Evolutionary conservation across 2,113 vertebrate species (phyloP).

Genomic region (Nycticryphes semicollaris): DNA sequence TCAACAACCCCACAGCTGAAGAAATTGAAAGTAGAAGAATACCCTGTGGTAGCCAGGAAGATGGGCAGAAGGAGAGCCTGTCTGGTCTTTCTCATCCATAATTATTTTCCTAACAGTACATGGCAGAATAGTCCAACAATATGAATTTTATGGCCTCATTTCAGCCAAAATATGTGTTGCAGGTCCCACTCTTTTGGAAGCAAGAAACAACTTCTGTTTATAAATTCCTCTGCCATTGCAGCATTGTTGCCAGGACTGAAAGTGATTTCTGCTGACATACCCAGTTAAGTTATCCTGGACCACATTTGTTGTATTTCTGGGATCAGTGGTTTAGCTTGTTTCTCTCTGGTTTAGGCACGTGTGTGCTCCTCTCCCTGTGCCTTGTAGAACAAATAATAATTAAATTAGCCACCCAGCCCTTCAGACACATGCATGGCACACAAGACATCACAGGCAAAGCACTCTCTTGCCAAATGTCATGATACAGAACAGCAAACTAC

Average conservation of each 20-base stretch:
- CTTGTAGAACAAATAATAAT: not conserved
- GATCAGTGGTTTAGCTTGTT: not conserved
- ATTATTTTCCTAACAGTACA: not conserved
- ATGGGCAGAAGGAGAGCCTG: not conserved
- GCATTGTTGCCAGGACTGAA: not conserved
- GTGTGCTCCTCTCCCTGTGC: not conserved
- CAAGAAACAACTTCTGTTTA: not conserved
- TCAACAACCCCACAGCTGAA: not conserved
- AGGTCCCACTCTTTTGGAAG: not conserved
- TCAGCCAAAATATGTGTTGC: not conserved
- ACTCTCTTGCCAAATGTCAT: not conserved
- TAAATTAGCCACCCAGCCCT: not conserved
- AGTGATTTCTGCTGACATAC: not conserved
- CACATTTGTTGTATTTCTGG: not conserved
- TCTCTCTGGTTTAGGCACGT: not conserved
- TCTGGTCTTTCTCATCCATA: not conserved
- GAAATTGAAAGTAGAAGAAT: not conserved
- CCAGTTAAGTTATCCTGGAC: not conserved
- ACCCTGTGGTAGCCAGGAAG: not conserved
- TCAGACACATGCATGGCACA: not conserved
- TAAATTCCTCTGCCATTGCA: not conserved
- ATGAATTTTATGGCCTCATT: not conserved
- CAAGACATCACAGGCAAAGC: not conserved
- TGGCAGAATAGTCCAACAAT: not conserved
- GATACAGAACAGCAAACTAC: not conserved